phyloP scores from a whole-genome alignment of 2,888 invertebrate species.

The Odontomyia ornata region DNA sequence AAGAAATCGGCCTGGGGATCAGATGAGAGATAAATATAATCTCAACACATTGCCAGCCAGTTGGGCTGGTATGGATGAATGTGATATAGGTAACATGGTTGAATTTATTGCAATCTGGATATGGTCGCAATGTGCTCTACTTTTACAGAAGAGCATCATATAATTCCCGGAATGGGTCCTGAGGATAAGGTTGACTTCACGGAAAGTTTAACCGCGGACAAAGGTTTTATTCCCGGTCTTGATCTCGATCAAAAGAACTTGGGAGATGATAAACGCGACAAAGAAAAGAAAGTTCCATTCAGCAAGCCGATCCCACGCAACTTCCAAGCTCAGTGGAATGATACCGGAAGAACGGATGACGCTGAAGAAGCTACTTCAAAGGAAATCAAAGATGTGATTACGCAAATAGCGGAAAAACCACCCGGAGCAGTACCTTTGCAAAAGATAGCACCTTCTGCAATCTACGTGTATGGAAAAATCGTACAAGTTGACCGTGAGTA shows the following conservation, averaged over 20 bases:
- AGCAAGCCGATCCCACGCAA: constrained; percentile 96
- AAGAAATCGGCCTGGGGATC: constrained; percentile 96
- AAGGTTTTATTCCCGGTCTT: constrained; percentile 80
- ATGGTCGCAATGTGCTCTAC: not conserved
- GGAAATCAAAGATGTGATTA: constrained; percentile 72
- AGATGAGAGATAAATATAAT: constrained; percentile 98
- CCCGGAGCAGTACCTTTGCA: constrained; percentile 81
- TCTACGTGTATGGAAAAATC: constrained; percentile 84
- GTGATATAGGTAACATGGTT: constrained; percentile 69
- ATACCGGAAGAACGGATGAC: constrained; percentile 71
- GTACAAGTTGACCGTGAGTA: constrained; percentile 76
- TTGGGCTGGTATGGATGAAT: constrained; percentile 74
- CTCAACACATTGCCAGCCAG: constrained; percentile 90
- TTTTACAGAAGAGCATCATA: constrained; percentile 75
- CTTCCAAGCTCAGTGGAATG: constrained; percentile 97
- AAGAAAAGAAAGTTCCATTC: constrained; percentile 87
- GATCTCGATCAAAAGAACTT: constrained; percentile 77
- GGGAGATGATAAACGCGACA: constrained; percentile 76
- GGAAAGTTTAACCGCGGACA: constrained; percentile 69
- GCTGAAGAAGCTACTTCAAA: constrained; percentile 64
- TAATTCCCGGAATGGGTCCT: constrained; percentile 98
- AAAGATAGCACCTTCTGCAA: constrained; percentile 80
- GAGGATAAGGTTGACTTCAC: constrained; percentile 89
- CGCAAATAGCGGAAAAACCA: constrained; percentile 77
- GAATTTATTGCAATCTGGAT: not conserved